Percentiles rank a stretch among this genome's conserved stretches.
Conservation (phyloP, 2,888 invertebrate species). For the Cryptops parisi region DNA sequence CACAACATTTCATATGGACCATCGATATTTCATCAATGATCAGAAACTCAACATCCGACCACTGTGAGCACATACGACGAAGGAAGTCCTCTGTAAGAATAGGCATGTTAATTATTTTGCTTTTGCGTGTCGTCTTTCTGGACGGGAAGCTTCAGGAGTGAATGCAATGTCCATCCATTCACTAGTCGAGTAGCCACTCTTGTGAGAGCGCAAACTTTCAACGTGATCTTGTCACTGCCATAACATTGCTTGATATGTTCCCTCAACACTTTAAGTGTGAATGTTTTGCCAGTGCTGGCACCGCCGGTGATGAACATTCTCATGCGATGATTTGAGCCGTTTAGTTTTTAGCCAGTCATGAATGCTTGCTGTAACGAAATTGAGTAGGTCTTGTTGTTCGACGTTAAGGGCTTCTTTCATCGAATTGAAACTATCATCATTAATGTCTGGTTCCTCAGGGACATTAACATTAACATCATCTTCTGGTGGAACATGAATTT, state of each 20-base stretch:
- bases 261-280: neutral
- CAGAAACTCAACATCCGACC: conserved; percentile 3
- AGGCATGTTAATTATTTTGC: conserved; percentile 5
- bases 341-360: neutral
- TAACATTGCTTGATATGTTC: neutral
- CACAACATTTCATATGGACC: conserved; percentile 9
- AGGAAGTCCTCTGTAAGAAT: conserved; percentile 4
- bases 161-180: conserved; percentile 2
- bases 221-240: neutral
- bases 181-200: conserved; percentile 9
- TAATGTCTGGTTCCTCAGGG: neutral
- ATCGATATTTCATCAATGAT: conserved; percentile 10
- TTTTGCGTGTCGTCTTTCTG: conserved; percentile 11
- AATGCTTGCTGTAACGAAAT: neutral
- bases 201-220: conserved; percentile 7
- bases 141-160: conserved; percentile 1
- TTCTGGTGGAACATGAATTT: neutral
- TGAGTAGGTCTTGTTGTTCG: neutral
- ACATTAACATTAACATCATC: neutral
- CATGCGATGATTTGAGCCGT: neutral
- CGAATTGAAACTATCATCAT: neutral
- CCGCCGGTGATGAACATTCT: neutral
- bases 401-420: neutral
- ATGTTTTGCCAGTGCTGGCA: neutral
- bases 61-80: conserved; percentile 2